Base-by-base conservation (phyloP, 2,797 vertebrate species). In the Sternarchorhynchus goeldii region DNA sequence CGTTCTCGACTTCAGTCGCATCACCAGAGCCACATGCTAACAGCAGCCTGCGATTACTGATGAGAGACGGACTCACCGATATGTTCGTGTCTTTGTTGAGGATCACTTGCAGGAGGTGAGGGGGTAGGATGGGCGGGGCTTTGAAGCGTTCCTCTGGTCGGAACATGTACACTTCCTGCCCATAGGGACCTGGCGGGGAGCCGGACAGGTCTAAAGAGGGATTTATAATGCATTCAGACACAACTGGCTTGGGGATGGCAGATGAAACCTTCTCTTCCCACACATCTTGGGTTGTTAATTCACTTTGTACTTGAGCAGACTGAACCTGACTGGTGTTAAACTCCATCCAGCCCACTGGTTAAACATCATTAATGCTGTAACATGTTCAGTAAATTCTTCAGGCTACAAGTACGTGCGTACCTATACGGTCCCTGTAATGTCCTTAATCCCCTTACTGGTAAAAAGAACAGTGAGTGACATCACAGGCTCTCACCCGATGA, bases 1-100 rank as follows among this genome's bases (percentile, higher is more conserved):
- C 67, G 88, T 53, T 12, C 14, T 20, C 18, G 20, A 50, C 8
- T 45, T 39, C 64, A 45, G 64, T 12, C 16, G 21, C 17, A 7
- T 14, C 4, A 7, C n/a, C 5, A 29, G 36, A 17, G 25, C 8
- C 10, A n/a, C 0, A 29, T 0, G n/a, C 34, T 31, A 39, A 55
- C 4, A 3, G 25, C 6, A 10, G 57, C 12, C 25, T n/a, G 2
- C 50, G n/a, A n/a, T 41, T 10, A 41, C 32, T 31, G 29, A 45
- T 18, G 4, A 18, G 16, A 17, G 18, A 29, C 8, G 2, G 16
- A 76, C 95, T 94, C 85, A 99, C 97, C 34, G 97, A 99, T 88
- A 99, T 92, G 80, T 98, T 98, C 84, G 97, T 99, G 91, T 99
- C 97, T 91, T 99, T 99, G 93, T 99, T 99, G 78, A 99, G 95